Evolutionary conservation across 2,797 vertebrate genomes (phyloP), one percentile per base, ranked within the genome.

Genomic region (Gambusia yucatana): DNA sequence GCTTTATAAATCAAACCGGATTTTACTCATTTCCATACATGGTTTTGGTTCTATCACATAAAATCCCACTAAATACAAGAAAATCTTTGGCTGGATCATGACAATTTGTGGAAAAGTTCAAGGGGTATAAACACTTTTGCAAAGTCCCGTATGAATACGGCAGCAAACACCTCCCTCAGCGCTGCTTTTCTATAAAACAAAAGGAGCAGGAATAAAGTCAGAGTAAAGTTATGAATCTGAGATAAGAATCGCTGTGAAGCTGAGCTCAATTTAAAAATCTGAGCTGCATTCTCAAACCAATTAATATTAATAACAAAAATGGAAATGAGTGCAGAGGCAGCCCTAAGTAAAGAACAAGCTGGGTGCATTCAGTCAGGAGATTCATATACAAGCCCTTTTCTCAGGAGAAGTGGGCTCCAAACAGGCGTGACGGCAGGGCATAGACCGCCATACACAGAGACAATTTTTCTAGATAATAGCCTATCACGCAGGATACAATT

Each of bases 401-500:
- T 97, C 96, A 97, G 96, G 96, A 96, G 97, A 97, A 97, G 96
- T 96, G 97, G 96, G 96, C 96, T 96, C 96, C 92, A 97, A 98
- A 98, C 96, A 97, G 92, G 94, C 97, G 94, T 98, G 96, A 97
- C 96, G 96, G 92, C 96, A 93, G 96, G 97, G 96, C 94, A 97
- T 94, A 96, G 96, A 96, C 96, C 93, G 96, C 97, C 96, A 97
- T 97, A 98, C 97, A 98, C 96, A 96, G 95, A 96, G 97, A 98
- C 98, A 97, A 98, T 98, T 99, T 99, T 98, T 97, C 97, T 98
- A 97, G 97, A 99, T 99, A 98, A 99, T 99, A 97, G 98, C 97
- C 97, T 97, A 97, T 97, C 97, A 97, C 90, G 97, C 97, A 98
- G 97, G 97, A 98, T 98, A 98, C 98, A 98, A 98, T 98, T 98